Conservation (phyloP, 2,797 vertebrate genomes). For the Coranthus polyacanthus region DNA sequence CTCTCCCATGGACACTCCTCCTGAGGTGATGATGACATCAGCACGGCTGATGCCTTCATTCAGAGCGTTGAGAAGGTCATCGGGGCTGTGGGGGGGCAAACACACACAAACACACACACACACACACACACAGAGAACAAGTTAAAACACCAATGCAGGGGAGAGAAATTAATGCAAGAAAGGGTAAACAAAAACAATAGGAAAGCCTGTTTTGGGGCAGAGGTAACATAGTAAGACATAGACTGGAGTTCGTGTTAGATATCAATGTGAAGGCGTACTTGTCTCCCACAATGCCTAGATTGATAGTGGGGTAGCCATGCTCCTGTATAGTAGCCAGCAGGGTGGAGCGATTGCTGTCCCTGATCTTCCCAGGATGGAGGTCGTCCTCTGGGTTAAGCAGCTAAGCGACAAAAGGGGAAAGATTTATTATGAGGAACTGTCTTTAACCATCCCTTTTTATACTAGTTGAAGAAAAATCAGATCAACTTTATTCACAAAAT, state of each 20-base stretch:
- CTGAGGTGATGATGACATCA: constrained; percentile 99
- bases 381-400: constrained; percentile 98
- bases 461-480: background rate
- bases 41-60: constrained; percentile 99
- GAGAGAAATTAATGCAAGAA: background rate
- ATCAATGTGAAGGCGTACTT: constrained; percentile 80
- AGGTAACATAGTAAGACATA: background rate
- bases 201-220: constrained; percentile 5
- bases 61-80: constrained; percentile 98
- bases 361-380: constrained; percentile 98
- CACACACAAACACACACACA: constrained; percentile 8
- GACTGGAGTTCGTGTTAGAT: background rate
- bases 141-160: constrained; percentile 17
- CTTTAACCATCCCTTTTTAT: background rate
- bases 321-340: constrained; percentile 98
- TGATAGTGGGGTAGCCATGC: constrained; percentile 98
- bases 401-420: constrained; percentile 77
- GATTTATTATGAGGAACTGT: too few species aligned
- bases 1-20: constrained; percentile 99
- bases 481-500: background rate
- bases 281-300: constrained; percentile 98
- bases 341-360: constrained; percentile 98
- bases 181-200: constrained; percentile 1
- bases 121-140: constrained; percentile 14
- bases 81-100: constrained; percentile 90